These are phyloP conservation scores for Pleuronectes platessa DNA, from an alignment of 2,113 vertebrate genomes.

Conservation along the genomic window DNA sequence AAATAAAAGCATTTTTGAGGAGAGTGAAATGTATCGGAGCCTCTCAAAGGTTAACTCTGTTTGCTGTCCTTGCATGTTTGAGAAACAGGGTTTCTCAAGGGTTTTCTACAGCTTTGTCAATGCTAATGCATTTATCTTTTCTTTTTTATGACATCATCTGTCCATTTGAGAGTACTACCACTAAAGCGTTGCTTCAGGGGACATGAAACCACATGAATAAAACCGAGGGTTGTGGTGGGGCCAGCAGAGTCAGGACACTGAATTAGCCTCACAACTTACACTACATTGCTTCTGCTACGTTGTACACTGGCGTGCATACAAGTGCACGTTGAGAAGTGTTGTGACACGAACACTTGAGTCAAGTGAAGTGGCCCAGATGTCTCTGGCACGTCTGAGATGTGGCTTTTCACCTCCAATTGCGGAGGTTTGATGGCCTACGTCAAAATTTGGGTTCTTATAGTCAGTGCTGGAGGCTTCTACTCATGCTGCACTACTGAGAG, in stretches of 20 bases:
- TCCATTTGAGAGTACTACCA: background rate
- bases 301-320: background rate
- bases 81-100: too few species aligned
- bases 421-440: conserved; percentile 32
- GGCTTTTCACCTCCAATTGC: conserved; percentile 17
- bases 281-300: background rate
- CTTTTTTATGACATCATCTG: too few species aligned
- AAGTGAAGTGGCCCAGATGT: conserved; percentile 38
- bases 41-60: too few species aligned
- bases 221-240: background rate
- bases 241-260: background rate
- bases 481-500: conserved; percentile 10
- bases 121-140: too few species aligned
- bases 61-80: too few species aligned
- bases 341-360: conserved; percentile 43
- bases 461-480: conserved; percentile 27
- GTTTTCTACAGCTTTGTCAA: too few species aligned
- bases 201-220: conserved; percentile 6
- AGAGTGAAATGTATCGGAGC: too few species aligned
- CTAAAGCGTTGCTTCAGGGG: background rate
- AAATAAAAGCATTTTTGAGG: too few species aligned
- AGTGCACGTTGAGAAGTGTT: conserved; percentile 28
- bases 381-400: conserved; percentile 38
- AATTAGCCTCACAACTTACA: background rate
- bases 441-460: conserved; percentile 35